Evolutionary conservation across 2,888 invertebrate species (phyloP).

Genomic region (Cheiracanthium punctorium): DNA sequence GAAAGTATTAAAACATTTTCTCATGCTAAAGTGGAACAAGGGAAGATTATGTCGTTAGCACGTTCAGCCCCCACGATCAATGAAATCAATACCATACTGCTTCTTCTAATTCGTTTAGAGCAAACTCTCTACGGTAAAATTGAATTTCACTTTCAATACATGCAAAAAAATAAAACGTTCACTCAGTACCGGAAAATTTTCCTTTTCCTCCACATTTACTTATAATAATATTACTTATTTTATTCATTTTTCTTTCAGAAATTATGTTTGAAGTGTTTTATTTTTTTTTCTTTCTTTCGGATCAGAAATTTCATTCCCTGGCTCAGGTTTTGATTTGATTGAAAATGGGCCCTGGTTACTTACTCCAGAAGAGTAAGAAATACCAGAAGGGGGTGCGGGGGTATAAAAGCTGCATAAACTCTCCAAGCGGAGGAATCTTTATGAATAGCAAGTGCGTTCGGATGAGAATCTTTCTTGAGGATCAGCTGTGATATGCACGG

Average conservation of each 20-base stretch:
- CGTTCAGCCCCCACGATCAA: slow-evolving; percentile 38
- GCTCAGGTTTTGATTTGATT: slow-evolving; percentile 43
- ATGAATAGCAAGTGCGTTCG: background rate
- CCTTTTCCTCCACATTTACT: slow-evolving; percentile 20
- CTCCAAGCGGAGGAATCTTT: background rate
- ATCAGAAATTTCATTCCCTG: slow-evolving; percentile 46
- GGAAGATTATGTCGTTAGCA: slow-evolving; percentile 42
- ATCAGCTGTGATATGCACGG: background rate
- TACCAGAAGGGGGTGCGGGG: background rate
- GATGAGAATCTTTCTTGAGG: background rate
- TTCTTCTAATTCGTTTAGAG: slow-evolving; percentile 48
- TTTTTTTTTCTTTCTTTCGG: too few species aligned
- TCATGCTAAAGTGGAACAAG: background rate
- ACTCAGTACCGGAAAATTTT: background rate
- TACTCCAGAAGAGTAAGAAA: background rate
- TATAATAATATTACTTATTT: slow-evolving; percentile 53
- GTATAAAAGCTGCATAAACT: background rate
- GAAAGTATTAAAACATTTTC: slow-evolving; percentile 29
- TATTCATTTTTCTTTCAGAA: background rate
- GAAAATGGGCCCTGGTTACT: background rate
- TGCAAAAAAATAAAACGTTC: slow-evolving; percentile 15
- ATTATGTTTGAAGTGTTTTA: slow-evolving; percentile 54
- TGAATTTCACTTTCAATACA: slow-evolving; percentile 39
- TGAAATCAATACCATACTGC: slow-evolving; percentile 55
- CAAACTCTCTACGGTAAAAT: slow-evolving; percentile 45